These are phyloP conservation scores for Harpegnathos saltator DNA, from an alignment of 1,140 invertebrate species.

Conservation along the genomic window DNA sequence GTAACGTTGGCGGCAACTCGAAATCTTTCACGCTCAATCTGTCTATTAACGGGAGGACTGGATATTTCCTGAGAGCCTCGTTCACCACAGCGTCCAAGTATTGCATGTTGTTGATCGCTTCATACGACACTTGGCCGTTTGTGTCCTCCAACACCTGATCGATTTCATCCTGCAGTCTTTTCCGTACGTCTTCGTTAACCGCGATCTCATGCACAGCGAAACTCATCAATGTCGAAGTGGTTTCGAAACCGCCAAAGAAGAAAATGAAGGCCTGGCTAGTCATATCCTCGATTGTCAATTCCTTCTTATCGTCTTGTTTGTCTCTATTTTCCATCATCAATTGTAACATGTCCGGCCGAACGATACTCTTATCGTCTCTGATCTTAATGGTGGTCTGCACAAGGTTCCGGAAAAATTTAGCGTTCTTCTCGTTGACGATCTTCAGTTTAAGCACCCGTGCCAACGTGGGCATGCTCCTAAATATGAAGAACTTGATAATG, in stretches of 20 bases:
- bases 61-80: slow-evolving; percentile 88
- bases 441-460: not conserved
- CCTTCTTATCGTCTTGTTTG: slow-evolving; percentile 70
- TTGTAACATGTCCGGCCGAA: not conserved
- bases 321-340: slow-evolving; percentile 59
- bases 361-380: not conserved
- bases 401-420: not conserved
- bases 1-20: slow-evolving; percentile 45
- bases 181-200: slow-evolving; percentile 87
- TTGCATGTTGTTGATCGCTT: slow-evolving; percentile 80
- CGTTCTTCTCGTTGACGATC: not conserved
- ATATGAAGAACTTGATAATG: not conserved
- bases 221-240: slow-evolving; percentile 83
- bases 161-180: slow-evolving; percentile 87
- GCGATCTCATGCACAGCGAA: slow-evolving; percentile 85
- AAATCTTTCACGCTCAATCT: no score
- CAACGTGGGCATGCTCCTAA: not conserved
- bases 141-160: slow-evolving; percentile 79
- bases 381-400: not conserved
- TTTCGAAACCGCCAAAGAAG: slow-evolving; percentile 85
- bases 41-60: no score
- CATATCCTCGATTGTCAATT: slow-evolving; percentile 64
- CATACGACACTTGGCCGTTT: slow-evolving; percentile 80
- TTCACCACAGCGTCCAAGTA: slow-evolving; percentile 86
- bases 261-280: slow-evolving; percentile 75